These are phyloP conservation scores for Ciconia boyciana DNA, from an alignment of 2,113 vertebrate genomes.

Conservation along the genomic window DNA sequence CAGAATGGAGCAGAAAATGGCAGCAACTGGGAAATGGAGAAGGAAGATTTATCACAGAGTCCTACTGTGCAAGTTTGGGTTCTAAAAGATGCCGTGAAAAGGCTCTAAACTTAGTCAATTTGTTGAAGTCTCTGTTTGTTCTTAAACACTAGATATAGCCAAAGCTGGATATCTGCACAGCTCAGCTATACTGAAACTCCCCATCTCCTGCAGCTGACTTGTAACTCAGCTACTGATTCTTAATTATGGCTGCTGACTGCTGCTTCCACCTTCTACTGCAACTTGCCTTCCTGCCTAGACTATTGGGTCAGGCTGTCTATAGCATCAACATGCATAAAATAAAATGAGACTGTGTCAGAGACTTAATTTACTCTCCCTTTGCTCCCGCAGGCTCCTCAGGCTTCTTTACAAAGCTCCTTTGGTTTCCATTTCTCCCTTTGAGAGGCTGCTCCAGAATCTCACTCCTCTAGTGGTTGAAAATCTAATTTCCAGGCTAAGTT, in stretches of 20 bases:
- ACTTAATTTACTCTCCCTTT: background rate
- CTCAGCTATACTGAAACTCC: background rate
- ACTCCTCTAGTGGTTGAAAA: background rate
- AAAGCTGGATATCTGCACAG: background rate
- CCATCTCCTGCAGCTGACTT: background rate
- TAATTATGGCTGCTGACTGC: background rate
- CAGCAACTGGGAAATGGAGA: background rate
- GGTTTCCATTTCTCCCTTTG: background rate
- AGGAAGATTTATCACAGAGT: background rate
- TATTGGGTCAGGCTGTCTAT: background rate
- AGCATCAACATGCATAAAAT: background rate
- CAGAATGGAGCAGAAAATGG: background rate
- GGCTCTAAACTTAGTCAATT: background rate
- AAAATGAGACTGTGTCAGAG: background rate
- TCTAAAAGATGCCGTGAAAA: background rate
- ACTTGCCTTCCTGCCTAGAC: background rate
- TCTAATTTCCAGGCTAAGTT: conserved; percentile 27
- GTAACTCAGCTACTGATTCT: background rate
- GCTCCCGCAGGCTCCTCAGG: background rate
- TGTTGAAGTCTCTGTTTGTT: background rate
- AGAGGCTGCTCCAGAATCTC: conserved; percentile 4
- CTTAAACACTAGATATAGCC: background rate
- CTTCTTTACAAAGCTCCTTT: background rate
- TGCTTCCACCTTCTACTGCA: background rate
- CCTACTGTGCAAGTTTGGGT: background rate